Evolutionary conservation across 2,888 invertebrate species (phyloP).

Genomic region (Pristionchus exspectatus): DNA sequence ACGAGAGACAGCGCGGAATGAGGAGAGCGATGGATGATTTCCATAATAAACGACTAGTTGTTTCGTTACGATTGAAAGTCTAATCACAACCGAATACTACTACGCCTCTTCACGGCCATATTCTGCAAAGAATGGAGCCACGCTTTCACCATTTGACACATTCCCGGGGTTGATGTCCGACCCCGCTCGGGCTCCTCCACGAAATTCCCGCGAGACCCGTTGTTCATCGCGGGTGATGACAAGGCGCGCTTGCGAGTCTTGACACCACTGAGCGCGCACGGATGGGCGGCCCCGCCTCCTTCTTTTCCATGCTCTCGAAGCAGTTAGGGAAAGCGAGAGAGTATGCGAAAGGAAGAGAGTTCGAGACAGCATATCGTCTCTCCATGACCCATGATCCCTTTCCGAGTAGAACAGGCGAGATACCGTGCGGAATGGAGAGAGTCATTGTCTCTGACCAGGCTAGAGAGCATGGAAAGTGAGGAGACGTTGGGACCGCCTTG

Average conservation of each 20-base stretch:
- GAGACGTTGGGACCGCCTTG: not conserved
- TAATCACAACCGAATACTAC: no score
- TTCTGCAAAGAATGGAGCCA: no score
- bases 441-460: not conserved
- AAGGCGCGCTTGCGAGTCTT: not conserved
- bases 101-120: no score
- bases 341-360: not conserved
- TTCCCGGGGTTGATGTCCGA: conserved; percentile 17
- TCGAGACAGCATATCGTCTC: not conserved
- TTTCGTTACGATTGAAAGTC: no score
- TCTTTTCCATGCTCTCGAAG: no score
- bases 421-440: not conserved
- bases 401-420: not conserved
- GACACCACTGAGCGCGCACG: conserved; percentile 16
- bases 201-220: not conserved
- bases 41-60: no score
- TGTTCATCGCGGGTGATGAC: conserved; percentile 35
- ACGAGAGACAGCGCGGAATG: no score
- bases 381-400: not conserved
- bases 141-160: not conserved
- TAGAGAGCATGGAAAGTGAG: not conserved
- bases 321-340: not conserved
- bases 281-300: not conserved
- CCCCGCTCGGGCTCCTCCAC: not conserved
- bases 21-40: no score